Conservation (phyloP, 2,888 invertebrate species). For the Colletes collaris region DNA sequence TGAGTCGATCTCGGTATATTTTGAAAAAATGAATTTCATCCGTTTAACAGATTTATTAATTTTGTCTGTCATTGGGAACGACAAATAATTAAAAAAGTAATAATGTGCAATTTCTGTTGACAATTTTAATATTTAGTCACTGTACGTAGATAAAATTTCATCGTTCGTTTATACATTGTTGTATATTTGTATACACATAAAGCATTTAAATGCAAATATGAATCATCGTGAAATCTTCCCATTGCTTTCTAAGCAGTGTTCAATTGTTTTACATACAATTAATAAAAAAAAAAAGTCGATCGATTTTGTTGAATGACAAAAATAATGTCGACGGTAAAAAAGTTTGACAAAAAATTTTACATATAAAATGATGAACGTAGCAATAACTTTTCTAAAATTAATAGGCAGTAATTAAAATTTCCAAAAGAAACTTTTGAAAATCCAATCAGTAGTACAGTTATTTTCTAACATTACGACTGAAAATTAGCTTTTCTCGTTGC, state of each 20-base stretch:
- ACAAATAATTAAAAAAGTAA: not conserved
- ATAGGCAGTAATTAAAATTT: constrained; percentile 28
- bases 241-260: constrained; percentile 20
- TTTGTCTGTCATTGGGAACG: not conserved
- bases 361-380: constrained; percentile 38
- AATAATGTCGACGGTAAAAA: constrained; percentile 13
- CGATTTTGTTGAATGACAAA: constrained; percentile 3
- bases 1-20: constrained; percentile 35
- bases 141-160: not conserved
- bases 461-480: constrained; percentile 13
- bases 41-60: constrained; percentile 32
- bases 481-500: not conserved
- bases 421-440: not conserved
- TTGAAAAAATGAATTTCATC: not conserved
- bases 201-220: not conserved
- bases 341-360: constrained; percentile 38
- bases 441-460: not conserved
- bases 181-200: not conserved
- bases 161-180: constrained; percentile 8
- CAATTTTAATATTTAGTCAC: not conserved
- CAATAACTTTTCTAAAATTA: constrained; percentile 62
- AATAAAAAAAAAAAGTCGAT: constrained; percentile 12
- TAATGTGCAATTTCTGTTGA: not conserved
- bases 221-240: not conserved
- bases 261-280: constrained; percentile 15